phyloP scores from a whole-genome alignment of 2,113 vertebrate genomes.

The Panthera tigris region DNA sequence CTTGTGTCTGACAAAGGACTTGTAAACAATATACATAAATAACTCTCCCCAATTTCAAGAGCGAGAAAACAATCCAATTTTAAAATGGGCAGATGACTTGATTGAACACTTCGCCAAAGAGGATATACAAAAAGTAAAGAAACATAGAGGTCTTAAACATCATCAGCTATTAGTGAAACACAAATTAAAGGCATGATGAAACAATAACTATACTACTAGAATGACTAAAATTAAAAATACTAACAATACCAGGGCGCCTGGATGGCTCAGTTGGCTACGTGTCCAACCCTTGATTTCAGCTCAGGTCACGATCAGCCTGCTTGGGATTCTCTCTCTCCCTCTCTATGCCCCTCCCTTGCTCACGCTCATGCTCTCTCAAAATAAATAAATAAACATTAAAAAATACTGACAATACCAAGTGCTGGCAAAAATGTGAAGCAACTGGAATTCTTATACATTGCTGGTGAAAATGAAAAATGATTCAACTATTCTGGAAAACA shows the following conservation, averaged over 20 bases:
- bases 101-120: slow-evolving; percentile 25
- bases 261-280: too few relatives aligned
- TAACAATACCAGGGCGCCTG: background rate
- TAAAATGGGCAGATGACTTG: background rate
- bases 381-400: too few relatives aligned
- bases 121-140: slow-evolving; percentile 4
- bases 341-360: too few relatives aligned
- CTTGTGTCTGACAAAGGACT: background rate
- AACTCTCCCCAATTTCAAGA: slow-evolving; percentile 11
- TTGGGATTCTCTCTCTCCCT: too few relatives aligned
- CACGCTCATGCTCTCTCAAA: too few relatives aligned
- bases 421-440: background rate
- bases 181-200: background rate
- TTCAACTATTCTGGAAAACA: background rate
- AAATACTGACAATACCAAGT: background rate
- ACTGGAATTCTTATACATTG: background rate
- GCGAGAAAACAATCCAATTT: background rate
- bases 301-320: too few relatives aligned
- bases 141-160: background rate
- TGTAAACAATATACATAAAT: background rate
- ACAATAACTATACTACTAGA: background rate
- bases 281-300: too few relatives aligned
- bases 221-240: background rate
- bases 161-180: background rate
- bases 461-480: slow-evolving; percentile 24